Evolutionary conservation across 2,888 invertebrate species (phyloP).

Genomic region (Seira sanloemensis): DNA sequence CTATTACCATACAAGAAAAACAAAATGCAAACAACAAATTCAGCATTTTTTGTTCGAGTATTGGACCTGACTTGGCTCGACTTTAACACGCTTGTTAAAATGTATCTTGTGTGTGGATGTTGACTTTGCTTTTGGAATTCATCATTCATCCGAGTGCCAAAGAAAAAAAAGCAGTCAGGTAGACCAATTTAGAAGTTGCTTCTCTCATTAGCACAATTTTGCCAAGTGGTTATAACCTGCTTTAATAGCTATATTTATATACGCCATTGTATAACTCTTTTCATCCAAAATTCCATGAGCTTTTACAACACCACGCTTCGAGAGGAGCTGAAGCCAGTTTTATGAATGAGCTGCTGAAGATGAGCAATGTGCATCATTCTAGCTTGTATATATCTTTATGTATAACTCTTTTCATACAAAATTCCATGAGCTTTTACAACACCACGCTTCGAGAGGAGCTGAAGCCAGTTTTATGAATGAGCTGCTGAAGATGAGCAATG

Average conservation of each 20-base stretch:
- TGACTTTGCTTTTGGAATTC: neutral
- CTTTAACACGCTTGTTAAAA: neutral
- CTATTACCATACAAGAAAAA: conserved; percentile 10
- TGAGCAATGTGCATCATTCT: neutral
- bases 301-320: neutral
- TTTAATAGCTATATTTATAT: too few relatives aligned
- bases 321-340: neutral
- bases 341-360: neutral
- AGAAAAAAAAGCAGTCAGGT: too few relatives aligned
- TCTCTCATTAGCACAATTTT: neutral
- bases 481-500: neutral
- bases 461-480: neutral
- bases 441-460: neutral
- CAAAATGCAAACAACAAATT: neutral
- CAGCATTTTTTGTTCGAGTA: neutral
- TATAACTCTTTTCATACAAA: too few relatives aligned
- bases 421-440: neutral
- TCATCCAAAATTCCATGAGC: neutral
- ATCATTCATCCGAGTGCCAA: too few relatives aligned
- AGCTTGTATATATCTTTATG: too few relatives aligned
- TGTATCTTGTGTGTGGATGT: neutral
- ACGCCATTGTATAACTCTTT: too few relatives aligned
- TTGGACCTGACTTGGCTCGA: neutral
- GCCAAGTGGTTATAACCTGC: neutral
- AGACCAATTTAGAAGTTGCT: too few relatives aligned